Evolutionary conservation across 2,888 invertebrate genomes (phyloP).

Genomic region (Anthophora plumipes): DNA sequence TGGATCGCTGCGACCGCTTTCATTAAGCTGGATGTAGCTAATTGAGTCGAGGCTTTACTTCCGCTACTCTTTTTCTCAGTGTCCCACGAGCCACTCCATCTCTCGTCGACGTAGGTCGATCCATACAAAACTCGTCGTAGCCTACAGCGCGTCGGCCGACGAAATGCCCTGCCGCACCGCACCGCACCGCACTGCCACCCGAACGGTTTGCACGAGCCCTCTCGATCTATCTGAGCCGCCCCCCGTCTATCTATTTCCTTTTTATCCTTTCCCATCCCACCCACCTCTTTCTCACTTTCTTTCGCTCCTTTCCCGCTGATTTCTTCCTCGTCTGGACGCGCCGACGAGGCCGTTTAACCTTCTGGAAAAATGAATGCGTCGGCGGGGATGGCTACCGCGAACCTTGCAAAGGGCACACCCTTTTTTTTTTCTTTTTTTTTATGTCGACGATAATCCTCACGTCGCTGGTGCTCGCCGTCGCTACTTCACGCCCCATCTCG

Average conservation of each 20-base stretch:
- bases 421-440: too few species aligned
- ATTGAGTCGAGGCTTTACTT: constrained; percentile 74
- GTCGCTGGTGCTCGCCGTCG: constrained; percentile 18
- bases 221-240: neutral
- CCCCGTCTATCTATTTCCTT: constrained; percentile 13
- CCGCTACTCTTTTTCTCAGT: constrained; percentile 56
- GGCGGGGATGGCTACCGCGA: constrained; percentile 49
- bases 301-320: neutral
- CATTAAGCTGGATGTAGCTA: constrained; percentile 77
- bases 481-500: constrained; percentile 19
- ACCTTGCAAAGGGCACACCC: constrained; percentile 27
- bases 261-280: neutral
- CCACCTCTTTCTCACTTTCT: neutral
- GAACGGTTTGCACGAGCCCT: neutral
- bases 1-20: constrained; percentile 74
- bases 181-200: too few species aligned
- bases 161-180: too few species aligned
- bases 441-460: constrained; percentile 45
- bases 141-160: constrained; percentile 4
- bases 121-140: constrained; percentile 34
- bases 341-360: constrained; percentile 51
- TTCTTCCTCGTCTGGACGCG: constrained; percentile 1
- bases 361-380: constrained; percentile 48
- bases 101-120: constrained; percentile 32
- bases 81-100: constrained; percentile 21